Evolutionary conservation across 2,797 vertebrate genomes (phyloP).

Genomic region (Danio tinwini): DNA sequence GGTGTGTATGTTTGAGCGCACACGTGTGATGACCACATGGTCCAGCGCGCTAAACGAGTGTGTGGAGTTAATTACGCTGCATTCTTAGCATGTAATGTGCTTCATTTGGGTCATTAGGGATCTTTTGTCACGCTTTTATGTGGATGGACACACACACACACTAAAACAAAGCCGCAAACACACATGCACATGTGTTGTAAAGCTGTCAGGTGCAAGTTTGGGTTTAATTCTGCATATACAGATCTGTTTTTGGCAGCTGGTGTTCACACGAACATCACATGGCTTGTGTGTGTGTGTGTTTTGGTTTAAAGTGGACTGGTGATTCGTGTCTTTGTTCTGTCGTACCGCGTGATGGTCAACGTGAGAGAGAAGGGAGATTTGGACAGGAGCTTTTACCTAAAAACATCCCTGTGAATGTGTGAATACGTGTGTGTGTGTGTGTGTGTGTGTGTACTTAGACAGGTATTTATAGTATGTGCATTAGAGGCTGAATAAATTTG

Average conservation of each 20-base stretch:
- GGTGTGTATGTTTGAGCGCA: background rate
- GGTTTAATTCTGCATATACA: background rate
- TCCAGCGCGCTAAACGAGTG: background rate
- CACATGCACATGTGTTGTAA: conserved; percentile 27
- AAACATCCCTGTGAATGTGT: background rate
- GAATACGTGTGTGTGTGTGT: too few species aligned
- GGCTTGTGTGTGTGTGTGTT: background rate
- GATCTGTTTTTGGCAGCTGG: background rate
- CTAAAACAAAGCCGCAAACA: conserved; percentile 7
- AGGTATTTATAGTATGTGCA: background rate
- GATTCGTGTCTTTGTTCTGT: conserved; percentile 10
- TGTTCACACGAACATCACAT: conserved; percentile 1
- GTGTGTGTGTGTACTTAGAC: background rate
- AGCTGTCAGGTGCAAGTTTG: background rate
- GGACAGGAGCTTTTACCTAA: conserved; percentile 3
- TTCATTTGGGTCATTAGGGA: conserved; percentile 17
- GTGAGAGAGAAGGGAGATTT: conserved; percentile 59
- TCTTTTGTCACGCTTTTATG: conserved; percentile 24
- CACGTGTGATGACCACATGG: background rate
- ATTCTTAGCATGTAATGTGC: conserved; percentile 24
- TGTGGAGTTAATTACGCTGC: conserved; percentile 11
- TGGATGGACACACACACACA: background rate
- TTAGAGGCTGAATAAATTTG: background rate
- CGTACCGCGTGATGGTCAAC: conserved; percentile 67
- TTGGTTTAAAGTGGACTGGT: background rate